Base-by-base conservation (phyloP, 2,113 vertebrate genomes). In the Siphamia tubifer region DNA sequence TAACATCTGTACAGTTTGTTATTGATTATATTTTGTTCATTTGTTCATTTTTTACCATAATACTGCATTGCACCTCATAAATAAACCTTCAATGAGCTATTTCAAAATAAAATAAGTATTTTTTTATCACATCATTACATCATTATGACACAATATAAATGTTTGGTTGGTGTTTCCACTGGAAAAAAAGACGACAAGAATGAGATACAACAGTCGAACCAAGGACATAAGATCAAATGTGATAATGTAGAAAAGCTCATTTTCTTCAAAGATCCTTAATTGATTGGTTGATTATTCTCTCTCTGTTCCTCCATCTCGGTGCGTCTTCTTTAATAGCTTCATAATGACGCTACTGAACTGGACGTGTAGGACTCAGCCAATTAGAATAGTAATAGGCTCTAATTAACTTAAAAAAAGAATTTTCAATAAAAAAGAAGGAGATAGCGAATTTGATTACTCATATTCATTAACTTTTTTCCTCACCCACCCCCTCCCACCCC, bases 371-470 rank as follows among this genome's bases (percentile, higher is more conserved):
- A 79, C 85, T 87, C 81, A 84, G 77, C 83, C 91, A 92, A 94
- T 92, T 94, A 94, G 79, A 92, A 91, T 96, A 95, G 94, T 91
- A 95, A 95, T 91, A 95, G 94, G 93, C 92, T 96, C 95, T 98
- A 97, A 98, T 98, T 97, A 98, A 93, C 90, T 92, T 94, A 91
- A 95, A 93, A 94, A 93, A 90, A 94, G 91, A 91, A 93, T 92
- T 94, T 96, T 95, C 93, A 93, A 94, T 95, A 94, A 93, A 94
- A 94, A 95, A 79, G 72, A 57, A 80, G 83, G 74, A 93, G 94
- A 94, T 96, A 94, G 95, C 87, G 92, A 95, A 95, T 95, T 95
- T 95, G 94, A 95, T 97, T 95, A 95, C 94, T 95, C 92, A 83
- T 89, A 94, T 96, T 97, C 94, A 97, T 98, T 96, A 96, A 94